Evolutionary conservation across 53 echinoderm and acorn worm genomes (phyloP).

Genomic region (Paracentrotus lividus): DNA sequence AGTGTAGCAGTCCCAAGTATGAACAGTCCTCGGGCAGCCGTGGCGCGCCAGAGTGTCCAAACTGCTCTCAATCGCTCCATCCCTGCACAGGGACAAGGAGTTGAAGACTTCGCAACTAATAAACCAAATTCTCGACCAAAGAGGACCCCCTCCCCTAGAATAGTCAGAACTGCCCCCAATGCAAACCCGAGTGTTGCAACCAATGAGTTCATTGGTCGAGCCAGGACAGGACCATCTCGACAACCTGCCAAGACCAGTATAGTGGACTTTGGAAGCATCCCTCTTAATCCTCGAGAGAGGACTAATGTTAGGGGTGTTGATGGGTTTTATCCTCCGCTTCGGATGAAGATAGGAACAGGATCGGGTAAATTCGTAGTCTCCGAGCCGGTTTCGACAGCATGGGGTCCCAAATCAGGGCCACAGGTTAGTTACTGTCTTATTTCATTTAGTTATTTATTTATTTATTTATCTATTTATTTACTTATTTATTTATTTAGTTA

Average conservation of each 20-base stretch:
- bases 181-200: conserved; percentile 59
- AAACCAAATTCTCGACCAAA: conserved; percentile 36
- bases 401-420: conserved; percentile 16
- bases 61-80: conserved; percentile 82
- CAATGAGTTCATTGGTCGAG: conserved; percentile 81
- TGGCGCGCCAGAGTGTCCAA: conserved; percentile 85
- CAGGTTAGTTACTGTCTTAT: conserved; percentile 65
- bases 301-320: conserved; percentile 82
- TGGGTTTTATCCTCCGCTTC: conserved; percentile 89
- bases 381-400: conserved; percentile 50
- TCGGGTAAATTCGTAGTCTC: conserved; percentile 61
- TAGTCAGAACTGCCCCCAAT: conserved; percentile 53
- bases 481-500: no score
- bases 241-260: conserved; percentile 83
- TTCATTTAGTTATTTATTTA: no score
- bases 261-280: conserved; percentile 82
- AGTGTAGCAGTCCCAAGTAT: conserved; percentile 75
- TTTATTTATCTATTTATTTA: no score
- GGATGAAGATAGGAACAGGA: conserved; percentile 74
- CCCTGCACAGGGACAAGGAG: conserved; percentile 73
- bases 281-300: conserved; percentile 76
- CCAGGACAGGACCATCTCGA: conserved; percentile 69
- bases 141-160: conserved; percentile 51
- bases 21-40: conserved; percentile 70
- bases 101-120: conserved; percentile 67